These are phyloP conservation scores for Anaspis maculata DNA, from an alignment of 2,888 invertebrate genomes.

Conservation along the genomic window DNA sequence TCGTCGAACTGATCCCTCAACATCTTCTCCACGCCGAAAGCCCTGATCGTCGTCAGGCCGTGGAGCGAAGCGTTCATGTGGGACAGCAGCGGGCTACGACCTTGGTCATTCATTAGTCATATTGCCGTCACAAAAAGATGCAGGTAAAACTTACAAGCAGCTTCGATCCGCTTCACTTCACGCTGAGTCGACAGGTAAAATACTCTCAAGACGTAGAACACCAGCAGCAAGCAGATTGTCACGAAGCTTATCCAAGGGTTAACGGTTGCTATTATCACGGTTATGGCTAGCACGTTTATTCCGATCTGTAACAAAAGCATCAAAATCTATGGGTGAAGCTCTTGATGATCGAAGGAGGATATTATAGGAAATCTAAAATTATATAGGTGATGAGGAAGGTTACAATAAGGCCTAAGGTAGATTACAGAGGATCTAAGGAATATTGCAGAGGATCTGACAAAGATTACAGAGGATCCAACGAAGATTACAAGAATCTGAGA, in stretches of 20 bases:
- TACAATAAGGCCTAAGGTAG: no score
- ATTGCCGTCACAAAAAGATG: neutral
- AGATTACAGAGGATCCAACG: no score
- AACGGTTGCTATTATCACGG: conserved; percentile 62
- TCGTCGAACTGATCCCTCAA: conserved; percentile 64
- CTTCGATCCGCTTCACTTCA: conserved; percentile 63
- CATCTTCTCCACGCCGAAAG: conserved; percentile 55
- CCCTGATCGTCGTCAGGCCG: conserved; percentile 69
- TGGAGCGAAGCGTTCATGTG: conserved; percentile 67
- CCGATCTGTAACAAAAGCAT: no score
- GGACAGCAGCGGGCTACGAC: conserved; percentile 70
- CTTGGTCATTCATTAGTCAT: conserved; percentile 39
- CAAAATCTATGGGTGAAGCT: conserved; percentile 1
- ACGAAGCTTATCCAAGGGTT: conserved; percentile 64
- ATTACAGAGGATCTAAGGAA: no score
- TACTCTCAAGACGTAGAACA: conserved; percentile 58
- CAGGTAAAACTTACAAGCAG: conserved; percentile 48
- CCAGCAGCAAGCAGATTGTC: conserved; percentile 52
- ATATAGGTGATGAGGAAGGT: no score
- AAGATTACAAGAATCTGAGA: no score
- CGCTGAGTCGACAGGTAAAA: conserved; percentile 67
- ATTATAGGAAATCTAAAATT: neutral
- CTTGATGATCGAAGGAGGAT: no score
- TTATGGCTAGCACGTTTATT: conserved; percentile 59
- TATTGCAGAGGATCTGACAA: no score